These are phyloP conservation scores for Antechinus flavipes DNA, from an alignment of 2,113 vertebrate species.

Conservation along the genomic window DNA sequence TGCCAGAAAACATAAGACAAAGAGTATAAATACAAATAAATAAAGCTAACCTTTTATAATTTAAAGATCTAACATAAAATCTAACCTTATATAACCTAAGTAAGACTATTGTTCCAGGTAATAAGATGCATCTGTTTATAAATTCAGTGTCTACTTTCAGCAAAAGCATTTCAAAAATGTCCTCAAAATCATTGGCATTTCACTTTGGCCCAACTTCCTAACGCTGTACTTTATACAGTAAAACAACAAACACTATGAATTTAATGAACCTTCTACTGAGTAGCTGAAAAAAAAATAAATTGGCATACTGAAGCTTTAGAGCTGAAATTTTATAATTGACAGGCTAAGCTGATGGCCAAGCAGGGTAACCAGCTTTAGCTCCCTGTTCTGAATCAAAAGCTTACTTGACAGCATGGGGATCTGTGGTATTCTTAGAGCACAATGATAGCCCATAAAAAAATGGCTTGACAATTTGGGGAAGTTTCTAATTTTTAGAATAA, in stretches of 20 bases:
- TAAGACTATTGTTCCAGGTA: neutral
- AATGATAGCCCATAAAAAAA: neutral
- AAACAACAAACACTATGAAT: accelerated
- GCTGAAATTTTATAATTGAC: constrained; percentile 75
- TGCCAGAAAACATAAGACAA: neutral
- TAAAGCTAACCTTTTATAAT: no score
- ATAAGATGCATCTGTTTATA: neutral
- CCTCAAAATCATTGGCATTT: neutral
- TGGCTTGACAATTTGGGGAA: neutral
- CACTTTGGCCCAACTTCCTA: neutral
- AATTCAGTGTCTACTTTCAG: neutral
- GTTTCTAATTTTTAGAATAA: neutral
- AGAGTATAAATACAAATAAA: neutral
- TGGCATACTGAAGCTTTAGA: constrained; percentile 65
- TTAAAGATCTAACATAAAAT: neutral
- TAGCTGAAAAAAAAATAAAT: constrained; percentile 75
- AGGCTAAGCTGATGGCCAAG: constrained; percentile 63
- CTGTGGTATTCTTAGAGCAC: neutral
- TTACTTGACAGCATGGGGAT: neutral
- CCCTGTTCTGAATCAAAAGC: neutral
- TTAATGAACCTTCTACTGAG: constrained; percentile 1
- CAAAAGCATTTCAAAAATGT: neutral
- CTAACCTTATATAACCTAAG: neutral
- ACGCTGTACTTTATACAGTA: neutral
- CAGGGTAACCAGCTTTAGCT: neutral